Percentiles rank a stretch among this genome's conserved stretches.
phyloP scores from a whole-genome alignment of 2,113 vertebrate species.

The Syngnathus scovelli region DNA sequence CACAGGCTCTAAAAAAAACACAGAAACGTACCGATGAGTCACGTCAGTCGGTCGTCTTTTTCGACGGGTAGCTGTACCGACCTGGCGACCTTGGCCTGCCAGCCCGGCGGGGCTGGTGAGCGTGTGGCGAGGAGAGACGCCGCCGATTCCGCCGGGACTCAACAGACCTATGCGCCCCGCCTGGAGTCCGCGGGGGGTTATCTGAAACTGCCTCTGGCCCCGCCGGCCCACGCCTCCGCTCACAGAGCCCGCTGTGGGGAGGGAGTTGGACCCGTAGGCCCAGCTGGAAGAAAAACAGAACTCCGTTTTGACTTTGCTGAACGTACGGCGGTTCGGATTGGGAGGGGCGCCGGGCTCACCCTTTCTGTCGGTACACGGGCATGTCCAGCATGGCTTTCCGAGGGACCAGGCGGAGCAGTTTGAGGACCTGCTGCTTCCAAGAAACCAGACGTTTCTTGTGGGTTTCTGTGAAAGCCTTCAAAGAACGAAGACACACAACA shows the following conservation, averaged over 20 bases:
- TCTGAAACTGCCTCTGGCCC: constrained; percentile 82
- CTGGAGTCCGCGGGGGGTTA: constrained; percentile 81
- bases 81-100: constrained; percentile 83
- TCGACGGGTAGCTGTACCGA: constrained; percentile 48
- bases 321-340: not conserved
- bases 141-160: constrained; percentile 78
- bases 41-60: constrained; percentile 10
- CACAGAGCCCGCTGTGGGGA: constrained; percentile 96
- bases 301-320: not conserved
- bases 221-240: constrained; percentile 79
- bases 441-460: constrained; percentile 88
- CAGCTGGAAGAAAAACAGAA: constrained; percentile 65
- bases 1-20: constrained; percentile 79
- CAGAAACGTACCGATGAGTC: not conserved
- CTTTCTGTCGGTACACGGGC: constrained; percentile 87
- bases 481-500: constrained; percentile 1
- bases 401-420: constrained; percentile 86
- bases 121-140: constrained; percentile 82
- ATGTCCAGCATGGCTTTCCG: constrained; percentile 86
- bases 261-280: constrained; percentile 89
- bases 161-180: constrained; percentile 79
- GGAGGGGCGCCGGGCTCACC: constrained; percentile 59
- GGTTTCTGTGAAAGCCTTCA: constrained; percentile 88
- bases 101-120: constrained; percentile 76
- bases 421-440: constrained; percentile 95